Conservation (phyloP, 2,888 invertebrate species). For the Sisyra terminalis region DNA sequence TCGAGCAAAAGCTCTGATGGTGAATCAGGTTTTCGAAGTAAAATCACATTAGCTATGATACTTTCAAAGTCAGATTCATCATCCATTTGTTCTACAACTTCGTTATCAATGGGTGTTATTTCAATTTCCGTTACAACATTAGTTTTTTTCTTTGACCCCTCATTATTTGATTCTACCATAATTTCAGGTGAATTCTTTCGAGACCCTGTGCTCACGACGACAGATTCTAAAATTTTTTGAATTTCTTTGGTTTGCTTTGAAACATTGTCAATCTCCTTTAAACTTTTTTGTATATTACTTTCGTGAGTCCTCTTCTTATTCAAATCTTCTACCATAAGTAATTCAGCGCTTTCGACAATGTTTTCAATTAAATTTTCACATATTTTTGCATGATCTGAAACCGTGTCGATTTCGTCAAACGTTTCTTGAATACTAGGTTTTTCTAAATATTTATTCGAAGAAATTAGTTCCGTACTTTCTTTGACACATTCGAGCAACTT, state of each 20-base stretch:
- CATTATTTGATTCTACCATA: conserved; percentile 5
- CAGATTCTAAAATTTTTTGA: conserved; percentile 10
- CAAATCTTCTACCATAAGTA: conserved; percentile 7
- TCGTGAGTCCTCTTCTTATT: too few species aligned
- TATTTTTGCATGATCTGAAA: conserved; percentile 29
- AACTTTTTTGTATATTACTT: too few species aligned
- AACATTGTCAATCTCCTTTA: too few species aligned
- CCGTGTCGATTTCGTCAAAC: conserved; percentile 25
- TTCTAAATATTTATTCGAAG: conserved; percentile 14
- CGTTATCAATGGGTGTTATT: conserved; percentile 10
- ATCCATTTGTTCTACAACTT: conserved; percentile 18
- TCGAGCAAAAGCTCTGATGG: conserved; percentile 13
- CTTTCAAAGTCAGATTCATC: conserved; percentile 16
- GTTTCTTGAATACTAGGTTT: conserved; percentile 10
- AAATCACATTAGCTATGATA: conserved; percentile 22
- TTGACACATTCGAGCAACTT: conserved; percentile 28
- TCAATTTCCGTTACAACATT: not conserved
- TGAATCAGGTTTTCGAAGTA: conserved; percentile 17
- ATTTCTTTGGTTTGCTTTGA: too few species aligned
- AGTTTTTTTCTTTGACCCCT: conserved; percentile 1
- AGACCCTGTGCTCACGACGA: conserved; percentile 1
- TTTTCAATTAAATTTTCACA: conserved; percentile 31
- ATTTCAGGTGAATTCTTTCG: conserved; percentile 1
- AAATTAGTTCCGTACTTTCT: conserved; percentile 19
- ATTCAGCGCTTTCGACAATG: conserved; percentile 21